These are phyloP conservation scores for Eupithecia subfuscata DNA, from an alignment of 2,888 invertebrate genomes.

Conservation along the genomic window DNA sequence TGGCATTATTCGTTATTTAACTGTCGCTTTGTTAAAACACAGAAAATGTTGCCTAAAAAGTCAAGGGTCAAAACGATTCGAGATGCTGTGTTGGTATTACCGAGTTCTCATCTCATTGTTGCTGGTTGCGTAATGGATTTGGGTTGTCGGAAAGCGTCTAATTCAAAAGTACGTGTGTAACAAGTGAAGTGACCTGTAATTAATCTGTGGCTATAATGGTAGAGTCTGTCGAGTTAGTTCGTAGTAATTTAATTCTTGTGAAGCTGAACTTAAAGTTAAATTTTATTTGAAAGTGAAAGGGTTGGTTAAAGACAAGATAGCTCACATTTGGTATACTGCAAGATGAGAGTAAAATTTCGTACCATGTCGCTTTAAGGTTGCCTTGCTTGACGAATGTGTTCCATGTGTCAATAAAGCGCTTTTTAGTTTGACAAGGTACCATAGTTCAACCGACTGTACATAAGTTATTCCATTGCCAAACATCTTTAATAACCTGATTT, in stretches of 20 bases:
- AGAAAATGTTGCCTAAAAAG: conserved; percentile 66
- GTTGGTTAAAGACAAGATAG: background rate
- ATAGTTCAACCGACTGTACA: background rate
- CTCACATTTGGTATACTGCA: background rate
- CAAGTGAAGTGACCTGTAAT: conserved; percentile 35
- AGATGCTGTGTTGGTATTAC: conserved; percentile 39
- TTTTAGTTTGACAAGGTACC: background rate
- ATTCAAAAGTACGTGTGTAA: conserved; percentile 47
- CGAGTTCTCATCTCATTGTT: conserved; percentile 58
- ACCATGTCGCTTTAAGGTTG: background rate
- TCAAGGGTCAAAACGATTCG: conserved; percentile 51
- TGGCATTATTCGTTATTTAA: conserved; percentile 77
- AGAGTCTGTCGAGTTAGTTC: conserved; percentile 7
- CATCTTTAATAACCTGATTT: conserved; percentile 16
- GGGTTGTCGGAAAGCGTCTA: conserved; percentile 52
- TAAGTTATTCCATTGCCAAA: conserved; percentile 1
- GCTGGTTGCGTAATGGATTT: conserved; percentile 55
- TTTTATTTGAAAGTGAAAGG: conserved; percentile 8
- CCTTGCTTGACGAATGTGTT: background rate
- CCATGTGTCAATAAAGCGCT: background rate
- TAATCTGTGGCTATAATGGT: conserved; percentile 32
- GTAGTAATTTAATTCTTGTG: background rate
- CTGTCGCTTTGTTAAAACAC: conserved; percentile 74
- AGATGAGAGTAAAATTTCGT: background rate
- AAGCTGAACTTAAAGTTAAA: conserved; percentile 8